These are phyloP conservation scores for Acronicta alni DNA, from an alignment of 2,888 invertebrate species.

Conservation along the genomic window DNA sequence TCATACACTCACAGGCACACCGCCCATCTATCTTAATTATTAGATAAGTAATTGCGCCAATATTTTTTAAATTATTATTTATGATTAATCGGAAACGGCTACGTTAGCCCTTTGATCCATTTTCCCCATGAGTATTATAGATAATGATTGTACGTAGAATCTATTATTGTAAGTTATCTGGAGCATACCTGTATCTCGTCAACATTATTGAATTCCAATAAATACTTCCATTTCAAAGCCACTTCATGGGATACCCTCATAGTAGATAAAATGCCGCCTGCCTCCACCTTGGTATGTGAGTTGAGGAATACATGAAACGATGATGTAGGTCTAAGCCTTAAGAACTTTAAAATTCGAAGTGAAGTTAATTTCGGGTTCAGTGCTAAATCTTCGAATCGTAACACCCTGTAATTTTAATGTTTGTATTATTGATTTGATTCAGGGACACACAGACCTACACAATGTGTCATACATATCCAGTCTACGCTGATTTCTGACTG, in stretches of 20 bases:
- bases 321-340: constrained; percentile 91
- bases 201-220: constrained; percentile 93
- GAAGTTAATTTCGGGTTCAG: constrained; percentile 92
- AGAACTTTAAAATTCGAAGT: constrained; percentile 93
- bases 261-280: constrained; percentile 95
- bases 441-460: no score
- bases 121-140: no score
- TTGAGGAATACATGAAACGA: constrained; percentile 93
- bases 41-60: no score
- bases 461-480: no score
- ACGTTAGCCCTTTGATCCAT: no score
- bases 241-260: constrained; percentile 95
- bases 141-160: no score
- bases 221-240: constrained; percentile 95
- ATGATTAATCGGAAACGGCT: no score
- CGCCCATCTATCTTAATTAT: no score
- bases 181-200: constrained; percentile 89
- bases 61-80: no score
- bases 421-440: background rate
- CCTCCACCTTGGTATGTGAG: constrained; percentile 94
- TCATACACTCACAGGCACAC: no score
- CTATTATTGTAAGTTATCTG: background rate
- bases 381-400: constrained; percentile 96
- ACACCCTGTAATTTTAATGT: constrained; percentile 89
- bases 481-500: background rate